Percentiles rank a stretch among this genome's conserved stretches.
Conservation (phyloP, 2,888 invertebrate species). For the Oegoconia quadripuncta region DNA sequence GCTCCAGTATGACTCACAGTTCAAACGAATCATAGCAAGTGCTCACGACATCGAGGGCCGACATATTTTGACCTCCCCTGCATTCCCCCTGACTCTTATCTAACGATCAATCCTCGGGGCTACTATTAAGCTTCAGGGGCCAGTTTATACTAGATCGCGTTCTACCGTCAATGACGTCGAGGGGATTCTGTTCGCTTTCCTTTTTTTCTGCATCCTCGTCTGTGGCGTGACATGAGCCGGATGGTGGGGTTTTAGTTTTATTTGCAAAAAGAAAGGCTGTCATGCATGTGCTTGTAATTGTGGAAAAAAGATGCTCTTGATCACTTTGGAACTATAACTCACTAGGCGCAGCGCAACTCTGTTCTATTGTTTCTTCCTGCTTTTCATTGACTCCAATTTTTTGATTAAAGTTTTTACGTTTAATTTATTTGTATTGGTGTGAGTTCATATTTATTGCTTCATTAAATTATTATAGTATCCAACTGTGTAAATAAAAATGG, state of each 20-base stretch:
- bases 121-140: conserved; percentile 23
- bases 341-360: too few species aligned
- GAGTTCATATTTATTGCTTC: too few species aligned
- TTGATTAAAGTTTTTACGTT: too few species aligned
- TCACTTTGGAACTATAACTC: too few species aligned
- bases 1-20: conserved; percentile 52
- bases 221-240: conserved; percentile 27
- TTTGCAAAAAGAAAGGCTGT: conserved; percentile 24
- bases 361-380: too few species aligned
- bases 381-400: too few species aligned
- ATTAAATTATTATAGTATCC: too few species aligned
- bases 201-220: conserved; percentile 22
- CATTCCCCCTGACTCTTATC: conserved; percentile 19
- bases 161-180: conserved; percentile 27
- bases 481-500: too few species aligned
- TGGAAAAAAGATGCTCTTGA: too few species aligned
- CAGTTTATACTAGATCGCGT: conserved; percentile 24
- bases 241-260: conserved; percentile 35
- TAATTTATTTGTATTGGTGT: too few species aligned
- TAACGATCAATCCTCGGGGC: conserved; percentile 16
- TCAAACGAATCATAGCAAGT: conserved; percentile 48
- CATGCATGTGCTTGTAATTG: conserved; percentile 20
- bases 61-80: conserved; percentile 32
- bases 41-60: conserved; percentile 40
- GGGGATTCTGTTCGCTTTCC: conserved; percentile 27